Evolutionary conservation across 2,888 invertebrate genomes (phyloP).

Genomic region (Rhingia rostrata): DNA sequence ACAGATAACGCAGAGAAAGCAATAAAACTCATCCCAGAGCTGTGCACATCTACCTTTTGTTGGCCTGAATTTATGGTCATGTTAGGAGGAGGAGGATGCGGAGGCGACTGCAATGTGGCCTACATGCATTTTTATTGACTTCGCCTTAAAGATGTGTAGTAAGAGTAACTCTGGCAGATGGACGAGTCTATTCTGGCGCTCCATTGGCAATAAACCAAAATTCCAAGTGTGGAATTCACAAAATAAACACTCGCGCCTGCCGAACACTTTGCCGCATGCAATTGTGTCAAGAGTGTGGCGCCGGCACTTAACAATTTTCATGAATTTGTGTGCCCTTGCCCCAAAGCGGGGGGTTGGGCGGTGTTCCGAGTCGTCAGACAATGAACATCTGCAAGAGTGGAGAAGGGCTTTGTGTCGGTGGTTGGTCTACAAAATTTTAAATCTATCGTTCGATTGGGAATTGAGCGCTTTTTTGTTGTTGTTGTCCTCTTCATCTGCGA

Average conservation of each 20-base stretch:
- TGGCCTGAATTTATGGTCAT: slow-evolving; percentile 62
- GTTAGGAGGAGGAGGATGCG: slow-evolving; percentile 2
- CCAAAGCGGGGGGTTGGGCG: slow-evolving; percentile 13
- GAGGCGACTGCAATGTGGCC: slow-evolving; percentile 32
- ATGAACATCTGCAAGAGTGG: slow-evolving; percentile 32
- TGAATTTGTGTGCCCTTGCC: slow-evolving; percentile 31
- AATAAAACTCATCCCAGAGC: slow-evolving; percentile 58
- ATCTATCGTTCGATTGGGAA: slow-evolving; percentile 38
- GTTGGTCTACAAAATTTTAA: slow-evolving; percentile 51
- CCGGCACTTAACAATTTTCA: slow-evolving; percentile 67
- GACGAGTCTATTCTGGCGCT: slow-evolving; percentile 2
- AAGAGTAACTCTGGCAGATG: slow-evolving; percentile 13
- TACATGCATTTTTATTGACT: slow-evolving; percentile 64
- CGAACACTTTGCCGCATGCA: slow-evolving; percentile 50
- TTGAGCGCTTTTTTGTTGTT: slow-evolving; percentile 19
- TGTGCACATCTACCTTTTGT: slow-evolving; percentile 49
- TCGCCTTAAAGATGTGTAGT: slow-evolving; percentile 8
- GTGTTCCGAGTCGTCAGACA: not conserved
- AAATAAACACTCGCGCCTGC: slow-evolving; percentile 48
- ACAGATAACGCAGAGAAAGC: slow-evolving; percentile 67
- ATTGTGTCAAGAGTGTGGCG: slow-evolving; percentile 72
- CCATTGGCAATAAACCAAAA: slow-evolving; percentile 67
- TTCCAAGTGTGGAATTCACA: slow-evolving; percentile 36
- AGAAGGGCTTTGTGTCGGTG: not conserved
- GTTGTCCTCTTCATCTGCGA: slow-evolving; percentile 35